Evolutionary conservation across 30 jellyfish, hydroid and myxozoan genomes (phyloP), one percentile per base, ranked within the genome.

Genomic region (Haliclystus octoradiatus): DNA sequence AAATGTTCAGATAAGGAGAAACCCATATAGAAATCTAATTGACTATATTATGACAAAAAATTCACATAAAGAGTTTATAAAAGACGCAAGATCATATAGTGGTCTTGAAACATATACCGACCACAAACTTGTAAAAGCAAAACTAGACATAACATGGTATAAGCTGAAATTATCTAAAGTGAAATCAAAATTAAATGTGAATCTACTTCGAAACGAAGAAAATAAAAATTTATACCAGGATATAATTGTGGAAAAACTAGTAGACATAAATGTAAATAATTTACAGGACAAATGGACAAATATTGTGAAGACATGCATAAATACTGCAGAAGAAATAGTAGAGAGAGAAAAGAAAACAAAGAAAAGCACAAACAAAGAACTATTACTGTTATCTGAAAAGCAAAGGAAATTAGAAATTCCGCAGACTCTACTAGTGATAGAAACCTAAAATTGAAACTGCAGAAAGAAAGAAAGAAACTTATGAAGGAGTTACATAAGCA

Each of bases 1-100:
- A 28, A 63, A 14, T 46, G 64, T 63, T 29, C 27, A 31, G 9
- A 32, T 25, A 2, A 62, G 76, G 60, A 32, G 84, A 73, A 73
- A 73, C 49, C 84, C 84, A 4, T 32, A 1, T 33, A 33, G 84
- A 62, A 32, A 62, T 71, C 84, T 57, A 73, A 60, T 32, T 32
- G 84, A 73, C 40, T 73, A 57, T 73, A 14, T 60, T 25, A 73
- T 70, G 35, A 52, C 72, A 52, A 70, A 33, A 51, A 66, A 29
- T 66, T 31, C 33, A 66, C 76, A 60, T 22, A 63, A 33, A 73
- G 35, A 19, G 34, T 35, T 63, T 33, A 31, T 73, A 67, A 73
- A 22, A 60, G 62, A 60, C 69, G 33, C 84, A 49, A 73, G 84
- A 73, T 61, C 84, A 19, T 57, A 73, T 73, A 75, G 84, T 25